A percentile compares a stretch with the other conserved stretches of the same genome.
phyloP scores from a whole-genome alignment of 2,113 vertebrate species.

The Chaenocephalus aceratus region DNA sequence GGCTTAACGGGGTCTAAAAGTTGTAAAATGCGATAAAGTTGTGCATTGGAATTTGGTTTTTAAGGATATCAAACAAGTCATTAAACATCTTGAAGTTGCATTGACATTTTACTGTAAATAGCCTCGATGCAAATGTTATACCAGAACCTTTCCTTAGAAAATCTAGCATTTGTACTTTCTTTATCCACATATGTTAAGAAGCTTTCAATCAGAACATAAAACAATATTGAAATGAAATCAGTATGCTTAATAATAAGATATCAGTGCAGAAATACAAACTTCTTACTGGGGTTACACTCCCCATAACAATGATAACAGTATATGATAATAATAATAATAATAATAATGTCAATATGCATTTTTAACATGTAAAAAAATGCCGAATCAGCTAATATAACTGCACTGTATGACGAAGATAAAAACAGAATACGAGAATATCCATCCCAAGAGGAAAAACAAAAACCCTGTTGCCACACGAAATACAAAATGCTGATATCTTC shows the following conservation, averaged over 20 bases:
- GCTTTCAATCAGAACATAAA: not conserved
- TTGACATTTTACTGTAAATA: too few relatives aligned
- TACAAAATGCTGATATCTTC: slow-evolving; percentile 84
- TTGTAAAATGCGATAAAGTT: too few relatives aligned
- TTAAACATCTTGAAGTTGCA: too few relatives aligned
- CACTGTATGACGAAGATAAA: slow-evolving; percentile 78
- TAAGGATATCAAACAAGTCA: too few relatives aligned
- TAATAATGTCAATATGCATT: slow-evolving; percentile 88
- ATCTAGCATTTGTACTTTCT: not conserved
- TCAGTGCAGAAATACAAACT: slow-evolving; percentile 99
- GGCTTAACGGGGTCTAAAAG: too few relatives aligned
- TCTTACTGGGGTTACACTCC: slow-evolving; percentile 91
- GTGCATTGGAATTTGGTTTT: too few relatives aligned
- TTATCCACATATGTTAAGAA: too few relatives aligned
- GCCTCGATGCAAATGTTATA: too few relatives aligned
- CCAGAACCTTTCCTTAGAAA: not conserved
- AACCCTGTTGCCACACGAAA: slow-evolving; percentile 73
- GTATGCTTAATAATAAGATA: slow-evolving; percentile 98
- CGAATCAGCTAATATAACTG: slow-evolving; percentile 88
- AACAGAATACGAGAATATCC: slow-evolving; percentile 59
- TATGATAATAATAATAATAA: slow-evolving; percentile 78
- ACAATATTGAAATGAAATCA: slow-evolving; percentile 64
- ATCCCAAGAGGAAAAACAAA: slow-evolving; percentile 57
- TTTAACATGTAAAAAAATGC: slow-evolving; percentile 86
- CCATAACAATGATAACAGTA: slow-evolving; percentile 84